Evolutionary conservation across 2,888 invertebrate genomes (phyloP).

Genomic region (Nomada hirtipes): DNA sequence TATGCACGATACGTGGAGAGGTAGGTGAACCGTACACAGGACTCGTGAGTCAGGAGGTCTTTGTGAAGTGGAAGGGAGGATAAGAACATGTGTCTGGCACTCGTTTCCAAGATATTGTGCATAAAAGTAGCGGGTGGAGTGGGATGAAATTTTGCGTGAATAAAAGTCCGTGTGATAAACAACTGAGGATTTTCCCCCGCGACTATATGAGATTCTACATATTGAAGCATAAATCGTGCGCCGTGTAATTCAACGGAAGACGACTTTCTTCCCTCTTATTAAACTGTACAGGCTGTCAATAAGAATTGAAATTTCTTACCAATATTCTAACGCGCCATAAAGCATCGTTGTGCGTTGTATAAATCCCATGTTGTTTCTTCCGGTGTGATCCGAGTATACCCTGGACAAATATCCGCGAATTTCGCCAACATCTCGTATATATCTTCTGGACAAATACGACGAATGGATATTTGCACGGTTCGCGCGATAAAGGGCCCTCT

Average conservation of each 20-base stretch:
- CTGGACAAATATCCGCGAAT: conserved; percentile 7
- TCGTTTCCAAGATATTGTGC: conserved; percentile 7
- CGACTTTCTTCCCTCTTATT: not conserved
- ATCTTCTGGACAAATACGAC: conserved; percentile 48
- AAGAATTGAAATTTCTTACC: not conserved
- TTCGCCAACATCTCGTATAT: not conserved
- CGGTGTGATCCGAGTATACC: too few relatives aligned
- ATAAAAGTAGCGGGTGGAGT: not conserved
- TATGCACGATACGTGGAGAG: not conserved
- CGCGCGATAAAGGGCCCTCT: conserved; percentile 51
- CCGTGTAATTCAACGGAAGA: not conserved
- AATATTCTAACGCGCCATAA: not conserved
- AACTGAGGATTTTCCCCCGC: not conserved
- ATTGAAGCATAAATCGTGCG: not conserved
- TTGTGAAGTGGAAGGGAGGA: not conserved
- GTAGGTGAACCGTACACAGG: not conserved
- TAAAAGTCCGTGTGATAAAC: not conserved
- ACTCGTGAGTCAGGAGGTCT: not conserved
- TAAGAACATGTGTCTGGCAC: conserved; percentile 3
- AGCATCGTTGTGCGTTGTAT: not conserved
- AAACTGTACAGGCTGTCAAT: not conserved
- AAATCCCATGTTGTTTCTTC: not conserved
- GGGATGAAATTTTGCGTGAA: conserved; percentile 22
- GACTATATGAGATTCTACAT: not conserved
- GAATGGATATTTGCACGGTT: conserved; percentile 64